These are phyloP conservation scores for Campylomormyrus tamandua DNA, from an alignment of 2,113 vertebrate genomes.

Conservation along the genomic window DNA sequence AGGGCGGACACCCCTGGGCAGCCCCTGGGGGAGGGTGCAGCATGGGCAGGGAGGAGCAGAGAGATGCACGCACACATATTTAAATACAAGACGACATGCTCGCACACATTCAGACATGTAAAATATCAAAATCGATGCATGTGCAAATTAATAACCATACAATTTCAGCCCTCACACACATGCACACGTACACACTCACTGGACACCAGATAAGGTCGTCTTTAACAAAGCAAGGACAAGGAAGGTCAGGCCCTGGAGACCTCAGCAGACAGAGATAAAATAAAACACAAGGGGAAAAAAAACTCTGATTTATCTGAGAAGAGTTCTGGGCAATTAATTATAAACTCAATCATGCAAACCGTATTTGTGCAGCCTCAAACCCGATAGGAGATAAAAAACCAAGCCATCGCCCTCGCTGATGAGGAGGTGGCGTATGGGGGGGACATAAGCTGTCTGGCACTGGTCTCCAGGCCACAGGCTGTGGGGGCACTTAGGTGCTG, in stretches of 20 bases:
- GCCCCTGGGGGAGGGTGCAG: neutral
- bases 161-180: neutral
- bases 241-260: conserved; percentile 80
- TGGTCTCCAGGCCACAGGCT: neutral
- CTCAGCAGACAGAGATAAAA: conserved; percentile 46
- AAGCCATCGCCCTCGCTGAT: conserved; percentile 54
- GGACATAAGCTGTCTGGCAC: neutral
- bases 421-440: neutral
- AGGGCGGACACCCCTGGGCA: conserved; percentile 48
- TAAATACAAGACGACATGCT: conserved; percentile 11
- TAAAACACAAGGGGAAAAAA: conserved; percentile 52
- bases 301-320: conserved; percentile 83
- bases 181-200: conserved; percentile 24
- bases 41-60: neutral
- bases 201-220: conserved; percentile 69
- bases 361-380: conserved; percentile 88
- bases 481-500: neutral
- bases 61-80: neutral
- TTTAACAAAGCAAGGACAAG: conserved; percentile 77
- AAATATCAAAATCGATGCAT: neutral
- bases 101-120: neutral
- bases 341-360: conserved; percentile 97
- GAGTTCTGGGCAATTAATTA: conserved; percentile 98
- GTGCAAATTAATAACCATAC: neutral
- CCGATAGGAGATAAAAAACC: conserved; percentile 85